Base-by-base conservation (phyloP, 2,113 vertebrate species). In the Pampusana beccarii region DNA sequence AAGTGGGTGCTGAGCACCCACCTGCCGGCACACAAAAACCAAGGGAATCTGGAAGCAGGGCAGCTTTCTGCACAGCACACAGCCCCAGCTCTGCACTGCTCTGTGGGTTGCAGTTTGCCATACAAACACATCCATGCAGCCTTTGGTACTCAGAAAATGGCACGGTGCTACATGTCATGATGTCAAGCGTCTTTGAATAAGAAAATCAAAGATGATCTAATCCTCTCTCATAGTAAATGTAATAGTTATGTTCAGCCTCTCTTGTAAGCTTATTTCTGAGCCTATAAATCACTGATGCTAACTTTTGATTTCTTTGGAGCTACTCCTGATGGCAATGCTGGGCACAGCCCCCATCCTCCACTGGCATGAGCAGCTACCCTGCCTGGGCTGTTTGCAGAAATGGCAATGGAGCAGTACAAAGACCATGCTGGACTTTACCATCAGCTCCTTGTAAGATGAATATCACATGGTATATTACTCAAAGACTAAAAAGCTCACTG, bases 401-500 rank as follows among this genome's bases (percentile, higher is more conserved):
- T 3, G 7, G 10, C 56, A 69, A 38, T 8, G 5, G 54, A 14
- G 77, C 58, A 36, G 44, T 2, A 40, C 18, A 44, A 66, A 83
- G 50, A 23, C 14, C 40, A 4, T 5, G 26, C 40, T 90, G 64
- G 62, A 58, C 56, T 58, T 88, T n/a, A 25, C 6, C 36, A 80
- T 5, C 33, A 77, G 13, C 17, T 75, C 38, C 53, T 19, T 38
- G 40, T 14, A 23, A 88, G 36, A 75, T 42, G 36, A 87, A 95
- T 93, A 84, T 72, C 84, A 72, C 44, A 6, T 21, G 29, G 69
- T 69, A 26, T 33, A 54, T 61, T 46, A 26, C 62, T 73, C 87
- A 34, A 70, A 80, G 71, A 91, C 62, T 90, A 74, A 82, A 87
- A 93, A 89, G 25, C 50, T 91, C 70, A 85, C 90, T 86, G 92